Percentiles rank a stretch among this genome's conserved stretches.
Evolutionary conservation across 2,113 vertebrate species (phyloP).

Genomic region (Lasiurus cinereus): DNA sequence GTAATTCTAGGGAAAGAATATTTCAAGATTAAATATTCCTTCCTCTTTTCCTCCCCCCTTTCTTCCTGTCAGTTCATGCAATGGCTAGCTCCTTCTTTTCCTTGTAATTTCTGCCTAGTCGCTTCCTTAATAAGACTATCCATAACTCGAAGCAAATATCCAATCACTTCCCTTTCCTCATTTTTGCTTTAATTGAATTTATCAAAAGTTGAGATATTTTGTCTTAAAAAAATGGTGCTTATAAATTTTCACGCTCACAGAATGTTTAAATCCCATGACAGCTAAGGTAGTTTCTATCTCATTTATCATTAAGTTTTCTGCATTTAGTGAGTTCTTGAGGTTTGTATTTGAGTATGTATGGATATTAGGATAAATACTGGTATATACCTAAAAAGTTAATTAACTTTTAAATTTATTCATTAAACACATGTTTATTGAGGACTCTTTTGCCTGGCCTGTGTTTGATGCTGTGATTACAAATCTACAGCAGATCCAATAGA

Average conservation of each 20-base stretch:
- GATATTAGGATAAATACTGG: neutral
- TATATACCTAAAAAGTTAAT: neutral
- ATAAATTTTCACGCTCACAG: neutral
- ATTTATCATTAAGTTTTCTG: neutral
- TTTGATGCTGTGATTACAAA: neutral
- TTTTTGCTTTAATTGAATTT: neutral
- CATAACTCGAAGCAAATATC: neutral
- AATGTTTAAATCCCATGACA: neutral
- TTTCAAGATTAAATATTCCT: neutral
- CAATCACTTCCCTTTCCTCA: neutral
- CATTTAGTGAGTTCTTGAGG: neutral
- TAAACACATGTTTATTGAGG: neutral
- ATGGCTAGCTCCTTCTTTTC: neutral
- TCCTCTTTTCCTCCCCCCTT: fast-evolving
- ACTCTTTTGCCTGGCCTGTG: neutral
- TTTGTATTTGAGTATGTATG: neutral
- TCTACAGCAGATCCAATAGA: neutral
- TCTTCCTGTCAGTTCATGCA: neutral
- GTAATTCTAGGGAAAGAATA: neutral
- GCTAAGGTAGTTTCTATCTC: neutral
- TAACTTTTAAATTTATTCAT: neutral
- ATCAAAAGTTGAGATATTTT: neutral
- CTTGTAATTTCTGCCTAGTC: neutral
- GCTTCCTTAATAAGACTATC: neutral
- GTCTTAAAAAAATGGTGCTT: neutral